These are phyloP conservation scores for Catagonus wagneri DNA, from an alignment of 2,113 vertebrate species.

Conservation along the genomic window DNA sequence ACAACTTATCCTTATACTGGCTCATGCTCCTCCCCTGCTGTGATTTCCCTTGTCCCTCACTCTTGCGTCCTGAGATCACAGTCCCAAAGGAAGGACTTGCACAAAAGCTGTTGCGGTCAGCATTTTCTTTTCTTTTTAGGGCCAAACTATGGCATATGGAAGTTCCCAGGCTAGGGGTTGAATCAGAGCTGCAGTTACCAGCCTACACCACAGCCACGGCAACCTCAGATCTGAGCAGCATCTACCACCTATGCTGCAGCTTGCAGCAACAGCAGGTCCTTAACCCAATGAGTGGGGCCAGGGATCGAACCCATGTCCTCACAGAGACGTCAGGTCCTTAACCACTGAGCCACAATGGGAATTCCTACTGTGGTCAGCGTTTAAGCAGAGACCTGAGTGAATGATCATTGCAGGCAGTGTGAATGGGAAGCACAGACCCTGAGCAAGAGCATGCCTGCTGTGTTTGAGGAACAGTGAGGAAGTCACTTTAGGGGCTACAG, in stretches of 20 bases:
- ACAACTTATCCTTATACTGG: neutral
- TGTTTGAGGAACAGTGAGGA: neutral
- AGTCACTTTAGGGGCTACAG: neutral
- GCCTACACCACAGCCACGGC: too few species aligned
- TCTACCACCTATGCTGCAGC: too few species aligned
- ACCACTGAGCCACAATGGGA: too few species aligned
- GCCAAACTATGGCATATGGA: too few species aligned
- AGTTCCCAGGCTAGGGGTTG: too few species aligned
- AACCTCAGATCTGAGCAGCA: too few species aligned
- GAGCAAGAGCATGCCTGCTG: neutral
- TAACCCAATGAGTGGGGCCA: too few species aligned
- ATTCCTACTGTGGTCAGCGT: neutral
- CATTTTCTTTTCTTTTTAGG: neutral
- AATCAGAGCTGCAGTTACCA: too few species aligned
- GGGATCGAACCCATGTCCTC: too few species aligned
- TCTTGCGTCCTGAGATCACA: slow-evolving; percentile 8
- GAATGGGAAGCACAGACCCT: neutral
- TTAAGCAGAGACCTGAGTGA: neutral
- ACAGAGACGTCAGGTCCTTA: too few species aligned
- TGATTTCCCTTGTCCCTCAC: neutral
- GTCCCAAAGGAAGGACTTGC: neutral
- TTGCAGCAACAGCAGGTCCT: too few species aligned
- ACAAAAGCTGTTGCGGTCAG: slow-evolving; percentile 13
- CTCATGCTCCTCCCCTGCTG: neutral
- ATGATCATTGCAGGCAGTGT: neutral